Evolutionary conservation across 1,140 invertebrate species (phyloP).

Genomic region (Trinorchestia longiramus): DNA sequence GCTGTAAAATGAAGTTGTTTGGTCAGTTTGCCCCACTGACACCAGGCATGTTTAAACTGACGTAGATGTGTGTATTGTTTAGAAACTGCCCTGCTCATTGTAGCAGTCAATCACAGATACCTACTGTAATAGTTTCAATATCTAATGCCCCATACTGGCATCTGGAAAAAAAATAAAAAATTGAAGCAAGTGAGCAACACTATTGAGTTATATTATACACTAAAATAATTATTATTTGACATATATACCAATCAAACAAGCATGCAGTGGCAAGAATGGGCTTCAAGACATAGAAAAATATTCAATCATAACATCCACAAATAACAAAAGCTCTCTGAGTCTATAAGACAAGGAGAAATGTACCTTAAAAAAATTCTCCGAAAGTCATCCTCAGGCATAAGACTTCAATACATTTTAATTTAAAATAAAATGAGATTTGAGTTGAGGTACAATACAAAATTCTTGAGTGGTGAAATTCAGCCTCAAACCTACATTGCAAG

Average conservation of each 20-base stretch:
- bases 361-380: too few species aligned
- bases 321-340: too few species aligned
- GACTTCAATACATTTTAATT: too few species aligned
- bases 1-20: not conserved
- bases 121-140: not conserved
- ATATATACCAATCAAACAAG: not conserved
- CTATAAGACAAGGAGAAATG: too few species aligned
- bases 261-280: not conserved
- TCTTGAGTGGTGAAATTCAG: too few species aligned
- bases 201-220: too few species aligned
- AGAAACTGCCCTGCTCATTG: not conserved
- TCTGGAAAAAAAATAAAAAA: not conserved
- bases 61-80: not conserved
- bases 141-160: not conserved
- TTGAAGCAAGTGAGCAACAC: not conserved
- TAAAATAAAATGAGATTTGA: too few species aligned
- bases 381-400: too few species aligned
- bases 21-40: not conserved
- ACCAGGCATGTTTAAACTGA: not conserved
- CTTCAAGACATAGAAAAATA: not conserved
- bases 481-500: too few species aligned
- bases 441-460: too few species aligned
- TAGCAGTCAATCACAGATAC: not conserved
- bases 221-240: too few species aligned
- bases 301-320: too few species aligned